Evolutionary conservation across 2,113 vertebrate species (phyloP).

Genomic region (Suricata suricatta): DNA sequence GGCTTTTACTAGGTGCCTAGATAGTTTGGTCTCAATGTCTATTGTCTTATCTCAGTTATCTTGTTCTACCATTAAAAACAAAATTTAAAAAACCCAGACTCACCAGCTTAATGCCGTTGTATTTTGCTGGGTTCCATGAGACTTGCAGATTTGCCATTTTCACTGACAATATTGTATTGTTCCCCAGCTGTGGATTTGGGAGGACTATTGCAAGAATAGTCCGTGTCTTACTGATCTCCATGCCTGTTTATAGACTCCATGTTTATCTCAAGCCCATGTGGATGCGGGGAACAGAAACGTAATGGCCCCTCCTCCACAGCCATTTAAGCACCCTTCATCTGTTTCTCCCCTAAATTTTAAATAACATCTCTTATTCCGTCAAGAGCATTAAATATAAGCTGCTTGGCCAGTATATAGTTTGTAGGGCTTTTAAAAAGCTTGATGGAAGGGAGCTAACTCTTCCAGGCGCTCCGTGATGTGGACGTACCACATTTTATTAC

Average conservation of each 20-base stretch:
- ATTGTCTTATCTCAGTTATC: not conserved
- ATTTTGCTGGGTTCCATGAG: conserved; percentile 29
- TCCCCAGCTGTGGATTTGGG: conserved; percentile 17
- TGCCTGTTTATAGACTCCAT: not conserved
- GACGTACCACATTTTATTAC: not conserved
- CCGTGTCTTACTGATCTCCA: conserved; percentile 18
- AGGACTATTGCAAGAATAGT: not conserved
- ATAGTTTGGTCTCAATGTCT: conserved; percentile 6
- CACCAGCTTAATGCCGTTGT: not conserved
- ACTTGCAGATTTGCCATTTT: conserved; percentile 19
- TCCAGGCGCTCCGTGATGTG: not conserved
- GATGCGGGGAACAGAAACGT: not conserved
- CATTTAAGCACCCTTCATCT: not conserved
- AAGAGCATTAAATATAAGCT: not conserved
- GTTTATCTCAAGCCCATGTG: not conserved
- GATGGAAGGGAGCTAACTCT: not conserved
- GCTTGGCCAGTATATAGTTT: not conserved
- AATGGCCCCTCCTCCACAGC: not conserved
- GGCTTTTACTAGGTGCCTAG: not conserved
- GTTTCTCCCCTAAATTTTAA: conserved; percentile 10
- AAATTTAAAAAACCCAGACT: not conserved
- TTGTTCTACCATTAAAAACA: conserved; percentile 9
- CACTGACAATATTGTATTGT: conserved; percentile 16
- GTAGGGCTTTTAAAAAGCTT: not conserved
- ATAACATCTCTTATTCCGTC: conserved; percentile 30